Conservation (phyloP, 2,888 invertebrate species). For the Tetragonisca angustula region DNA sequence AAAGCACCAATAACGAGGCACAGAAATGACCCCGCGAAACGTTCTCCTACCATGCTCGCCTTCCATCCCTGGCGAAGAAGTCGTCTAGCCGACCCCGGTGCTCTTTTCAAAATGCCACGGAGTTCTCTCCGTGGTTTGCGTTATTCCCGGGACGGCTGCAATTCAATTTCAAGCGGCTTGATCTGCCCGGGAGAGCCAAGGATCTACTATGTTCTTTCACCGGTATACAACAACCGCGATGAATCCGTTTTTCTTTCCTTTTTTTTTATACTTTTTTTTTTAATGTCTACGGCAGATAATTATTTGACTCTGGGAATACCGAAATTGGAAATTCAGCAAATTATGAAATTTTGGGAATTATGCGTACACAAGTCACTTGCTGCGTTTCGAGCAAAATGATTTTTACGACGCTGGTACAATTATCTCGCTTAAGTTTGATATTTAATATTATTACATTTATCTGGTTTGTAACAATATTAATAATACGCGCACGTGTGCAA, state of each 20-base stretch:
- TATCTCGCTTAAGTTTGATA: no score
- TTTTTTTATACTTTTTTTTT: neutral
- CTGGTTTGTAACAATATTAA: no score
- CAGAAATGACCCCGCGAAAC: slow-evolving; percentile 28
- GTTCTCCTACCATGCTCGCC: slow-evolving; percentile 36
- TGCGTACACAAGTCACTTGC: no score
- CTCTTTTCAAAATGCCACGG: slow-evolving; percentile 14
- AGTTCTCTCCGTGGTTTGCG: neutral
- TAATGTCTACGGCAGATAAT: neutral
- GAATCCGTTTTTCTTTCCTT: no score
- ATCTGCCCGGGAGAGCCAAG: neutral
- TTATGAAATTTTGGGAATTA: no score
- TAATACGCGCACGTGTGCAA: no score
- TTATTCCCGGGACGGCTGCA: neutral
- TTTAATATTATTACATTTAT: no score
- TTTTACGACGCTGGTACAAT: no score
- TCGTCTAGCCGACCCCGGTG: neutral
- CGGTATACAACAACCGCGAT: neutral
- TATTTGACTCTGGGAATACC: neutral
- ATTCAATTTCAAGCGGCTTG: neutral
- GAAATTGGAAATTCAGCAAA: no score
- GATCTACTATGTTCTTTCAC: neutral
- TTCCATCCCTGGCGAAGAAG: neutral
- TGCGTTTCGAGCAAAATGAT: no score
- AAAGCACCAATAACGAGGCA: slow-evolving; percentile 60